Base-by-base conservation (phyloP, 1,140 invertebrate species). In the Zaprionus tsacasi region DNA sequence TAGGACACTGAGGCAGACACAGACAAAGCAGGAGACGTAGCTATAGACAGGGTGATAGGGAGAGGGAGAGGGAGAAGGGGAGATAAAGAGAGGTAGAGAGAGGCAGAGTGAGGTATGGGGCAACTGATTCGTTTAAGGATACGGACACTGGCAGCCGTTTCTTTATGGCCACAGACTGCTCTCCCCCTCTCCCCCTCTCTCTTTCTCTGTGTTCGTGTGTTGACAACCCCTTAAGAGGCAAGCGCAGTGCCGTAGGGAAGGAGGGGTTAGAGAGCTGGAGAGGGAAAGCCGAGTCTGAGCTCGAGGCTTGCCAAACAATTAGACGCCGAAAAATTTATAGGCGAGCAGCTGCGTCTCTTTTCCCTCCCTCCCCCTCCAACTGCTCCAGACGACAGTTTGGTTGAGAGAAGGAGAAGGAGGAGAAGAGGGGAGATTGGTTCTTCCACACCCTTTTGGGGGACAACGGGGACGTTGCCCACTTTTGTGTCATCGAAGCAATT, bases 271-370 rank as follows among this genome's bases (percentile, higher is more conserved):
- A 21, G 12, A 35, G 36, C 21, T 21, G 55, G 58, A 67, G 52
- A n/a, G 40, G 40, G 7, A 3, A 15, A 43, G n/a, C 13, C 13
- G 40, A 67, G 64, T 56, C 64, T 60, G 61, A 76, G 59, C 61
- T 60, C 54, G 56, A 48, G 76, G 70, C 64, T 74, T 75, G 76
- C 71, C 80, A 83, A 87, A 88, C 83, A 87, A 87, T 87, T 87
- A 87, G 83, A 87, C 77, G 77, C 69, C 71, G 70, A 88, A 82
- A 88, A 88, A 87, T 87, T 88, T 87, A 87, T 87, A 73, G 76
- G 64, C 77, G 35, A 68, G 60, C 76, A 78, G 57, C 66, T 71
- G 67, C 45, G 56, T 25, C 38, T 15, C 66, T 50, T 15, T 50
- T 21, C 21, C 21, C 21, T 21, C 21, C 36, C 21, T 40, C 7